A percentile compares a stretch with the other conserved stretches of the same genome.
Evolutionary conservation across 1,140 invertebrate species (phyloP).

Genomic region (Drosophila fuyamai): DNA sequence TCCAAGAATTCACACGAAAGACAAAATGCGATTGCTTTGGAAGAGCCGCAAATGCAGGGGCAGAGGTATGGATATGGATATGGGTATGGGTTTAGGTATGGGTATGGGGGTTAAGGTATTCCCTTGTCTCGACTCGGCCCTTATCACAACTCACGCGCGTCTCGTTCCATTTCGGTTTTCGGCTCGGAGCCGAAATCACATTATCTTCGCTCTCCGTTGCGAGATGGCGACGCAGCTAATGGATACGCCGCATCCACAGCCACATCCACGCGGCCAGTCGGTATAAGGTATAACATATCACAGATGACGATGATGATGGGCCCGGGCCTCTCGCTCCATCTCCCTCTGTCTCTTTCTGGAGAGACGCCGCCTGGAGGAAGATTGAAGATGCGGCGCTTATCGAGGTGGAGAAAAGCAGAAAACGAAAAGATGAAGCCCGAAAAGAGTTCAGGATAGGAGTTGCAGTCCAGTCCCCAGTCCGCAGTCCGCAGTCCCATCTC

Average conservation of each 20-base stretch:
- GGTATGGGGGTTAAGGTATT: constrained; percentile 68
- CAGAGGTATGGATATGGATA: constrained; percentile 1
- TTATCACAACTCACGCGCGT: constrained; percentile 80
- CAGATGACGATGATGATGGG: constrained; percentile 70
- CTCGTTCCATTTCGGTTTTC: constrained; percentile 73
- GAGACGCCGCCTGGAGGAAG: constrained; percentile 69
- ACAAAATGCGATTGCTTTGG: constrained; percentile 72
- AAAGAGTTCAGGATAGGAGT: constrained; percentile 65
- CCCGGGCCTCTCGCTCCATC: constrained; percentile 11
- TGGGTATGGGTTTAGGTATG: neutral
- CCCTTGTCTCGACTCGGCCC: constrained; percentile 66
- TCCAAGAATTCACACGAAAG: constrained; percentile 82
- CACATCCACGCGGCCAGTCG: neutral
- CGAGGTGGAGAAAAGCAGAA: constrained; percentile 55
- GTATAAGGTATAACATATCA: constrained; percentile 61
- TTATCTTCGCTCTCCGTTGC: constrained; percentile 59
- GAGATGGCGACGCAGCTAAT: constrained; percentile 75
- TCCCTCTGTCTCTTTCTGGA: constrained; percentile 31
- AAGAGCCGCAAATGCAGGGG: constrained; percentile 14
- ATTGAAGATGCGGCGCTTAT: constrained; percentile 84
- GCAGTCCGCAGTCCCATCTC: constrained; percentile 23
- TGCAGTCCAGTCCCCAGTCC: constrained; percentile 8
- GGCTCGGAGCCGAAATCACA: constrained; percentile 70
- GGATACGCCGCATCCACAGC: constrained; percentile 59
- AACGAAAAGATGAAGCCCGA: constrained; percentile 43